phyloP scores from a whole-genome alignment of 2,113 vertebrate genomes.

The Orthochromis indermauri region DNA sequence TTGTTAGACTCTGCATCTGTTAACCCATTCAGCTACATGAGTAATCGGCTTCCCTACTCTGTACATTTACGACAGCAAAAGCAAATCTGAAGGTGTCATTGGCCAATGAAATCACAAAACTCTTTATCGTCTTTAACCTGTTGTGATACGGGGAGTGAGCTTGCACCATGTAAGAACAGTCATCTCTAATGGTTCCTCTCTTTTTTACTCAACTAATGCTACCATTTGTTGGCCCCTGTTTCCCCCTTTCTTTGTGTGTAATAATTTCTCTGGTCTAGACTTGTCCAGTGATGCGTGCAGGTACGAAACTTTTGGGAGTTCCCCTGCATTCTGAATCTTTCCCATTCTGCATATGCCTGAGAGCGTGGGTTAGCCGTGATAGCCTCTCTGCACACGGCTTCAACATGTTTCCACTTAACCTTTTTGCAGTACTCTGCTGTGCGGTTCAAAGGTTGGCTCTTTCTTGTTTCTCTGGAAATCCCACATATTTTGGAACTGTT shows the following conservation, averaged over 20 bases:
- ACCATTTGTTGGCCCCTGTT: slow-evolving; percentile 9
- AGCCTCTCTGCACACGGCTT: neutral
- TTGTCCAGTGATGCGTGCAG: slow-evolving; percentile 38
- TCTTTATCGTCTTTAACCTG: neutral
- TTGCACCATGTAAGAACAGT: neutral
- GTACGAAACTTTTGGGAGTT: slow-evolving; percentile 54
- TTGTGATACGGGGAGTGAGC: neutral
- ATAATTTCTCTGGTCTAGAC: slow-evolving; percentile 59
- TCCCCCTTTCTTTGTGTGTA: slow-evolving; percentile 11
- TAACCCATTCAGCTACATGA: neutral
- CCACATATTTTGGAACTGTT: neutral
- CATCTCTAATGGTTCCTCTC: slow-evolving; percentile 11
- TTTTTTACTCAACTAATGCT: slow-evolving; percentile 8
- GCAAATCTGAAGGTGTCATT: neutral
- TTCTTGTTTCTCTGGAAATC: slow-evolving; percentile 6
- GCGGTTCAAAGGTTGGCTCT: neutral
- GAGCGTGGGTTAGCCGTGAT: neutral
- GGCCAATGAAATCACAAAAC: neutral
- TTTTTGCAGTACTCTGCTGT: neutral
- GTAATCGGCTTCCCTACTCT: neutral
- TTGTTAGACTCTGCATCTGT: neutral
- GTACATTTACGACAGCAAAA: neutral
- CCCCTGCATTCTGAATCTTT: slow-evolving; percentile 32
- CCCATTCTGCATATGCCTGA: neutral
- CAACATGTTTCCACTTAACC: slow-evolving; percentile 44